Base-by-base conservation (phyloP, 2,888 invertebrate genomes). In the Seira ritae region DNA sequence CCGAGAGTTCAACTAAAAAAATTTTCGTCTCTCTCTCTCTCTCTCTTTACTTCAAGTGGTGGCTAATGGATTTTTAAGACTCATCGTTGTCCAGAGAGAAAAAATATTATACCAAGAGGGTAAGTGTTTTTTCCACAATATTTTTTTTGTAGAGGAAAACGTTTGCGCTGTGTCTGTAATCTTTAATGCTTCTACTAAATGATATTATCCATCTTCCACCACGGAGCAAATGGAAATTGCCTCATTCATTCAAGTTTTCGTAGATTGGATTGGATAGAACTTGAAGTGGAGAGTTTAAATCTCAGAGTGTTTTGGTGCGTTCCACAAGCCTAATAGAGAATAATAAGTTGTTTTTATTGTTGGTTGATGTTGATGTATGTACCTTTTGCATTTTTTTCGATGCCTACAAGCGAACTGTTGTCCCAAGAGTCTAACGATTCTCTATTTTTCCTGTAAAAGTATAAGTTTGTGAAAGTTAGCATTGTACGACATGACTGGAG, bases 51-150 rank as follows among this genome's bases (percentile, higher is more conserved):
- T 78, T 83, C 65, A 74, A 83, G 83, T 70, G 73, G 69, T 70
- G 66, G 78, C 78, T 78, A 83, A 83, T 83, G 83, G 83, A 83
- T 83, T 83, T 83, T 83, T 83, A 78, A 78, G 83, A 83, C 83
- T 67, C 67, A 69, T 72, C 83, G 71, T 78, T 24, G 42, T 62
- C 70, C 19, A 42, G 31, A 74, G 68, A 66, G 42, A 17, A 66
- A 66, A 66, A 20, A 66, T 20, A 66, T 20, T n/a, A n/a, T n/a
- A 6, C 17, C 17, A 42, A 42, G 42, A 42, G 42, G 42, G 12
- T 12, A 4, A 42, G n/a, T n/a, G n/a, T n/a, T n/a, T 66, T 66
- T 20, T 66, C 66, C 66, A 8, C 12, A n/a, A 17, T 19, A 66
- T 22, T 19, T n/a, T n/a, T n/a, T n/a, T n/a, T n/a, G n/a, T n/a